Evolutionary conservation across 2,797 vertebrate species (phyloP).

Genomic region (Brotula barbata): DNA sequence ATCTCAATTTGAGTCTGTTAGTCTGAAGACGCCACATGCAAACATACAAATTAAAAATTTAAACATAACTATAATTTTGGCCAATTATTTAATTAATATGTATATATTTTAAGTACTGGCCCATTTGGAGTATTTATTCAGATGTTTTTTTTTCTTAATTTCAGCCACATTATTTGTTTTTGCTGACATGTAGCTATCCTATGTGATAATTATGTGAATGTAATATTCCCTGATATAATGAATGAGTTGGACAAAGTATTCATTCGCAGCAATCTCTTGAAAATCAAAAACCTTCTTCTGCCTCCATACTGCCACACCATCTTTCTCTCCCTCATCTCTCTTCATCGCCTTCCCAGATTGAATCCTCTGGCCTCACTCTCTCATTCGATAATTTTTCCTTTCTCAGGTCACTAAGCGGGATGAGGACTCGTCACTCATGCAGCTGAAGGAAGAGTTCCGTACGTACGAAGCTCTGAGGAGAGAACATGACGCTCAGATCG

Average conservation of each 20-base stretch:
- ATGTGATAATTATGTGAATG: too few species aligned
- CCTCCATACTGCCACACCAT: background rate
- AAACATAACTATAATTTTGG: too few species aligned
- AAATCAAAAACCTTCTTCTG: background rate
- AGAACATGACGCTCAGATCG: constrained; percentile 96
- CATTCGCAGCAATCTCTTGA: too few species aligned
- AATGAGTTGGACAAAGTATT: too few species aligned
- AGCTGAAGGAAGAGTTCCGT: constrained; percentile 95
- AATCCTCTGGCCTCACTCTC: background rate
- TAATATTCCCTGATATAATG: too few species aligned
- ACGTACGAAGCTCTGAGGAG: constrained; percentile 92
- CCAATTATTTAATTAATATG: too few species aligned
- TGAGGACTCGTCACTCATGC: constrained; percentile 97
- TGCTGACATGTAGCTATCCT: too few species aligned
- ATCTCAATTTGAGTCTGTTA: constrained; percentile 69
- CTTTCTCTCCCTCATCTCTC: background rate
- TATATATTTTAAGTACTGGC: too few species aligned
- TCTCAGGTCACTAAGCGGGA: constrained; percentile 94
- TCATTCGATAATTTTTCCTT: background rate
- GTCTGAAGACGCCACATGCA: constrained; percentile 66
- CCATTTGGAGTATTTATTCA: too few species aligned
- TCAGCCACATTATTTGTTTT: too few species aligned
- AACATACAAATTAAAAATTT: background rate
- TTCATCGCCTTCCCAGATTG: background rate
- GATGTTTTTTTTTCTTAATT: too few species aligned